Evolutionary conservation across 2,113 vertebrate genomes (phyloP).

Genomic region (Oreocharis arfaki): DNA sequence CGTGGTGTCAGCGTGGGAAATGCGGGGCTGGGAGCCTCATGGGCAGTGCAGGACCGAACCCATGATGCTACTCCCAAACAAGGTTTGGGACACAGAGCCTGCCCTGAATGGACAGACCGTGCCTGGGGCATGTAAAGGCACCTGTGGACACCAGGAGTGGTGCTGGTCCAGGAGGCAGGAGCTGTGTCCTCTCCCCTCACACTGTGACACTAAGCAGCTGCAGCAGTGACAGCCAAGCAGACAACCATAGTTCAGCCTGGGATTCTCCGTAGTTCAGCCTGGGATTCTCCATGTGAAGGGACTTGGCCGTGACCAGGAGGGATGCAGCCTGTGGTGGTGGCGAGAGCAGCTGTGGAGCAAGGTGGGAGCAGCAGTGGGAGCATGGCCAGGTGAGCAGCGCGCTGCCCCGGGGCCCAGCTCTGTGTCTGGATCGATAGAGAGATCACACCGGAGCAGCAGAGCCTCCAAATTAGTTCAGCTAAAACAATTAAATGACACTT

Average conservation of each 20-base stretch:
- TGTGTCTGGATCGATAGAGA: background rate
- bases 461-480: constrained; percentile 36
- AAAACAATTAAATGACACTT: constrained; percentile 64
- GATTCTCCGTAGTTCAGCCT: background rate
- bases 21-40: accelerated
- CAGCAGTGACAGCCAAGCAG: accelerated
- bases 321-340: background rate
- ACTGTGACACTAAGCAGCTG: background rate
- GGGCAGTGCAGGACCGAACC: background rate
- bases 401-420: background rate
- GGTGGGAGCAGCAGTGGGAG: background rate
- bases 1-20: accelerated
- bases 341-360: background rate
- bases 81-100: background rate
- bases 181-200: background rate
- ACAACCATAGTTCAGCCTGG: background rate
- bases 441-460: background rate
- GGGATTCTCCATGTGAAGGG: background rate
- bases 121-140: accelerated
- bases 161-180: background rate
- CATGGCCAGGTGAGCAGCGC: accelerated
- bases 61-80: accelerated
- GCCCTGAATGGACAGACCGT: background rate
- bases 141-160: background rate
- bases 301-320: accelerated